phyloP scores from a whole-genome alignment of 2,797 vertebrate species.

The Microctenopoma steveboyesi region DNA sequence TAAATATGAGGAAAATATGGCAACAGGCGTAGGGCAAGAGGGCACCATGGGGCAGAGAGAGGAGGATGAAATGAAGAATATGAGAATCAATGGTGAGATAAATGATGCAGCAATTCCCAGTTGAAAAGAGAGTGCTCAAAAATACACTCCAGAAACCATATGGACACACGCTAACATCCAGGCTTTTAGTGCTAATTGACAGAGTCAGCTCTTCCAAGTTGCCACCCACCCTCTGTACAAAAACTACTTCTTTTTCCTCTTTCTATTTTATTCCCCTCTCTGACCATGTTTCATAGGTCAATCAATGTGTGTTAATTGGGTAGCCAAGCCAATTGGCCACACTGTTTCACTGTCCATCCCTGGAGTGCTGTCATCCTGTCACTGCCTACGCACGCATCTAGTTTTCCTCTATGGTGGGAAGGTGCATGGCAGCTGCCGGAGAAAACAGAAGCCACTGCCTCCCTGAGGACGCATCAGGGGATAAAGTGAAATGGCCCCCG shows the following conservation, averaged over 20 bases:
- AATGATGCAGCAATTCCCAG: slow-evolving; percentile 57
- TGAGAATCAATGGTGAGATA: slow-evolving; percentile 62
- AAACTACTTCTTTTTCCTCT: slow-evolving; percentile 5
- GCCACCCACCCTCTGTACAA: slow-evolving; percentile 59
- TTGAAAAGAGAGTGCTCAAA: slow-evolving; percentile 44
- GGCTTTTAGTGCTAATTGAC: slow-evolving; percentile 78
- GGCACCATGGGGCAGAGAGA: slow-evolving; percentile 45
- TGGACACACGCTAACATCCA: slow-evolving; percentile 33
- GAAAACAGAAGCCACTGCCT: slow-evolving; percentile 56
- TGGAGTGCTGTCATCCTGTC: slow-evolving; percentile 63
- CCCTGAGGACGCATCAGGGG: slow-evolving; percentile 50
- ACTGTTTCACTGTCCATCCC: slow-evolving; percentile 61
- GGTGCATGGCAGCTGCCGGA: slow-evolving; percentile 73
- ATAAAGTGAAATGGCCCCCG: slow-evolving; percentile 49
- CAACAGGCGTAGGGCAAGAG: slow-evolving; percentile 41
- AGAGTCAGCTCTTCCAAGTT: slow-evolving; percentile 64
- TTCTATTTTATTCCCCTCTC: not conserved
- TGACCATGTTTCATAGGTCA: slow-evolving; percentile 57
- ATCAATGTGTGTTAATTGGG: slow-evolving; percentile 79
- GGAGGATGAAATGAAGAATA: slow-evolving; percentile 39
- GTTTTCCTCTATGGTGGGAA: slow-evolving; percentile 55
- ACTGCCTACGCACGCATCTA: slow-evolving; percentile 58
- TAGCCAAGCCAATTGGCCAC: slow-evolving; percentile 59
- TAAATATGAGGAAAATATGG: slow-evolving; percentile 57
- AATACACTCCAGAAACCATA: slow-evolving; percentile 47